Percentiles rank a stretch among this genome's conserved stretches.
These are phyloP conservation scores for Agapornis roseicollis DNA, from an alignment of 2,113 vertebrate species.

Conservation along the genomic window DNA sequence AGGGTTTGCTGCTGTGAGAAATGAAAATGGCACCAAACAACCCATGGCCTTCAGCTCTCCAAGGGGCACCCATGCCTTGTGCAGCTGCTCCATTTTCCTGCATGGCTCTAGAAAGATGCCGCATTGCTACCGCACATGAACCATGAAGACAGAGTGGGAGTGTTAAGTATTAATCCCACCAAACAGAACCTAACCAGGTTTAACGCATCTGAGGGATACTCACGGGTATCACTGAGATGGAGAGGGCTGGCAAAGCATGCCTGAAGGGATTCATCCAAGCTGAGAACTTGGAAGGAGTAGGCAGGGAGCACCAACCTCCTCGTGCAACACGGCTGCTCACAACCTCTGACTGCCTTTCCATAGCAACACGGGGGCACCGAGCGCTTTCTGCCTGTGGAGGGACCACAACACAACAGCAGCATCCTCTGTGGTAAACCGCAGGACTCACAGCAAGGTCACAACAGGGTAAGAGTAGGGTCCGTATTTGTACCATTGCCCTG, in stretches of 20 bases:
- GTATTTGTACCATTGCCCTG: background rate
- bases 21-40: background rate
- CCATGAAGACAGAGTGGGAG: background rate
- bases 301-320: background rate
- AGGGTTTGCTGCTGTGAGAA: background rate
- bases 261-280: background rate
- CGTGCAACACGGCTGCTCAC: accelerated
- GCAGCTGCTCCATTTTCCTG: background rate
- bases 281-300: background rate
- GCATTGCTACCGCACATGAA: background rate
- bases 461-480: background rate
- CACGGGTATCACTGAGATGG: background rate
- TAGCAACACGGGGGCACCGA: accelerated
- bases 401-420: background rate
- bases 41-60: background rate
- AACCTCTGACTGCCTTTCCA: background rate
- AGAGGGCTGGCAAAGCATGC: background rate
- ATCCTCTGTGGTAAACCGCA: background rate
- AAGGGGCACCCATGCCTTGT: accelerated
- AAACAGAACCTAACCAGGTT: background rate
- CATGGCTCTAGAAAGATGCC: background rate
- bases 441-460: background rate
- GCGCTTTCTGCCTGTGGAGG: background rate
- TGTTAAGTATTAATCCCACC: background rate
- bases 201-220: background rate